A percentile compares a stretch with the other conserved stretches of the same genome.
phyloP scores from a whole-genome alignment of 2,797 vertebrate genomes.

The Malurus leucopterus region DNA sequence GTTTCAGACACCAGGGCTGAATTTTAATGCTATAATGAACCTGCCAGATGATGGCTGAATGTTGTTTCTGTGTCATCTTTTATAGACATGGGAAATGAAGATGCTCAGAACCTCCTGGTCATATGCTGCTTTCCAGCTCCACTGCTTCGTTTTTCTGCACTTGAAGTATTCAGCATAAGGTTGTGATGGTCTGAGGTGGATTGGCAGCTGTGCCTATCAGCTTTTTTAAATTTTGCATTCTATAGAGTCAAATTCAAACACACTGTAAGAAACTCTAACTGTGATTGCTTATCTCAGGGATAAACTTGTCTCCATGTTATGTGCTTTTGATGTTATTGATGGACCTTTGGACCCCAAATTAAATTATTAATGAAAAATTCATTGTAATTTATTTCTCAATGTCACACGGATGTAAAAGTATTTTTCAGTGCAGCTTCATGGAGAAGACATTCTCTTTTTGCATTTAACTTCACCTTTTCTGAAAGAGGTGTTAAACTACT shows the following conservation, averaged over 20 bases:
- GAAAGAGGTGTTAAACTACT: background rate
- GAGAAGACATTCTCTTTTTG: conserved; percentile 13
- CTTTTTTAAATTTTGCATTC: background rate
- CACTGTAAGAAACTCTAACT: background rate
- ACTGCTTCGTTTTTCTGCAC: background rate
- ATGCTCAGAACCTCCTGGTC: background rate
- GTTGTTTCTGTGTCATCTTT: background rate
- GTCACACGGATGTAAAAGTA: conserved; percentile 45
- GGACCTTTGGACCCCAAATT: conserved; percentile 38
- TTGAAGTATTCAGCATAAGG: background rate
- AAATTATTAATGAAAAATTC: conserved; percentile 55
- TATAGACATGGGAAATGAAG: background rate
- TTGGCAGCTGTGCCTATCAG: background rate
- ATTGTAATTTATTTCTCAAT: conserved; percentile 56
- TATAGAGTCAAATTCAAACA: background rate
- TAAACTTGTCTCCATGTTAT: conserved; percentile 13
- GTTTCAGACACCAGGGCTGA: background rate
- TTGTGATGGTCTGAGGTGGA: background rate
- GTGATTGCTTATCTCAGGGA: conserved; percentile 35
- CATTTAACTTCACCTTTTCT: conserved; percentile 1
- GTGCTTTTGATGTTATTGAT: conserved; percentile 28
- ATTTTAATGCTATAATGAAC: background rate
- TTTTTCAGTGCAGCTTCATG: conserved; percentile 15
- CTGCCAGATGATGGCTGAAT: background rate
- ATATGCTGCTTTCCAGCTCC: background rate